These are phyloP conservation scores for Nerophis ophidion DNA, from an alignment of 2,113 vertebrate genomes.

Conservation along the genomic window DNA sequence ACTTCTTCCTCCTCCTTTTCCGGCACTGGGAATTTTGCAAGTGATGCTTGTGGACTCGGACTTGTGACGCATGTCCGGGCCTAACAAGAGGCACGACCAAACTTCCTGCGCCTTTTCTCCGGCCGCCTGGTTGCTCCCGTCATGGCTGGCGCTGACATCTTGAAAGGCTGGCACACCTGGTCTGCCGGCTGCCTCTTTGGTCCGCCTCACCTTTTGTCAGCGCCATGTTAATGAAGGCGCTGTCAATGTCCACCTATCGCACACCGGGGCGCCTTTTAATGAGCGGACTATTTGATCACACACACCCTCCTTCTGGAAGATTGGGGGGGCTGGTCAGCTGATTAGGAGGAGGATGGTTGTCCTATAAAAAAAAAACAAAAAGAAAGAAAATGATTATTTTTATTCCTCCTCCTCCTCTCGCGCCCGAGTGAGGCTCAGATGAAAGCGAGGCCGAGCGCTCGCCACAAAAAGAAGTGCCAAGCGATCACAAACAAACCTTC, in stretches of 20 bases:
- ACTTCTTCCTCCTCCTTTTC: no score
- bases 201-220: constrained; percentile 76
- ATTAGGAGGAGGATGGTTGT: constrained; percentile 56
- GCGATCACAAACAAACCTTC: constrained; percentile 76
- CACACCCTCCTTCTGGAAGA: constrained; percentile 49
- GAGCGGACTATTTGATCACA: constrained; percentile 73
- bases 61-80: no score
- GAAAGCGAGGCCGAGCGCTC: constrained; percentile 71
- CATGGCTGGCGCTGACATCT: constrained; percentile 37
- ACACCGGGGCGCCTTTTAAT: constrained; percentile 74
- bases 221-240: constrained; percentile 74
- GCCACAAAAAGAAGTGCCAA: constrained; percentile 74
- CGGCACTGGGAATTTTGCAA: no score
- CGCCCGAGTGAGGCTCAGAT: constrained; percentile 72
- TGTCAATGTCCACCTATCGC: constrained; percentile 61
- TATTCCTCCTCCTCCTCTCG: constrained; percentile 46
- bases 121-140: neutral
- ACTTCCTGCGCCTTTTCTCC: no score
- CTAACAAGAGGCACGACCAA: no score
- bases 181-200: constrained; percentile 72
- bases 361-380: constrained; percentile 35
- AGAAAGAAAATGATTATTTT: constrained; percentile 62
- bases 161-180: constrained; percentile 76
- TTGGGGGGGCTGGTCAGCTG: constrained; percentile 63
- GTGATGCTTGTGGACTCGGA: no score